These are phyloP conservation scores for Omphaloscelis lunosa DNA, from an alignment of 2,888 invertebrate genomes.

Conservation along the genomic window DNA sequence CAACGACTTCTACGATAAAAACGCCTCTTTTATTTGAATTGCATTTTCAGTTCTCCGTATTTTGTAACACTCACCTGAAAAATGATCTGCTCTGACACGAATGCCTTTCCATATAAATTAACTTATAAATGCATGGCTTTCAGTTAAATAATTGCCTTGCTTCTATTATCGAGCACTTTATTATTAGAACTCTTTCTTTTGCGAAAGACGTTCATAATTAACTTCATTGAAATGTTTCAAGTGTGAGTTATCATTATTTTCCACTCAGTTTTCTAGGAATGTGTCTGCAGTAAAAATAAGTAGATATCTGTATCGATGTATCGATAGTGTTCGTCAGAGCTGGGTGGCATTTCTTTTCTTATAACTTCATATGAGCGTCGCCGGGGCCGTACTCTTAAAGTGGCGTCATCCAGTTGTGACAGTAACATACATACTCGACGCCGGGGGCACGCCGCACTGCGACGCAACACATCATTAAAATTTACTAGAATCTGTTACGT, in stretches of 20 bases:
- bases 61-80: conserved; percentile 11
- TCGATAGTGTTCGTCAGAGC: conserved; percentile 15
- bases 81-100: not conserved
- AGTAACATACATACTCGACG: conserved; percentile 62
- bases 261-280: not conserved
- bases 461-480: conserved; percentile 84
- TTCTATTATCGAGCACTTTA: conserved; percentile 5
- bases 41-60: conserved; percentile 18
- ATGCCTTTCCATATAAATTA: conserved; percentile 14
- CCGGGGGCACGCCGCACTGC: conserved; percentile 80
- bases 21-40: not conserved
- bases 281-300: not conserved
- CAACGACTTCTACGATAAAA: not conserved
- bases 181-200: not conserved
- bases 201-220: not conserved
- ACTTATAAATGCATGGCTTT: not conserved
- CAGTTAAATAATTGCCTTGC: not conserved
- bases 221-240: conserved; percentile 8
- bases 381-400: conserved; percentile 65
- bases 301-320: not conserved
- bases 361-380: conserved; percentile 24
- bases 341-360: conserved; percentile 33
- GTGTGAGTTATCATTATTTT: not conserved
- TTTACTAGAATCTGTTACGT: conserved; percentile 74
- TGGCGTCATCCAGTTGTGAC: conserved; percentile 66